A percentile compares a stretch with the other conserved stretches of the same genome.
Evolutionary conservation across 2,113 vertebrate species (phyloP).

Genomic region (Chiloscyllium plagiosum): DNA sequence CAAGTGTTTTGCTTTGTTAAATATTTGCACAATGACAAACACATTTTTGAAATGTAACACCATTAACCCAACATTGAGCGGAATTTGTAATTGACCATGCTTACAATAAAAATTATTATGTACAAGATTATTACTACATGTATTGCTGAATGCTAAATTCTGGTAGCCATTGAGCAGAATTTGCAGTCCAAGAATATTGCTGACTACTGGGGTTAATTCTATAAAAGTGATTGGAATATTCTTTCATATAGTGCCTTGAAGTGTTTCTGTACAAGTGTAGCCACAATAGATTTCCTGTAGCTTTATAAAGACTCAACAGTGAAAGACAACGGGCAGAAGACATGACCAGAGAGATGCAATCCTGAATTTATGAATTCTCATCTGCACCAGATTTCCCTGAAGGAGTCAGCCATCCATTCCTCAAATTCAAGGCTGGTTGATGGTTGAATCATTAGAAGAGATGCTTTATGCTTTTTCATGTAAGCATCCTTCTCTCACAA

Average conservation of each 20-base stretch:
- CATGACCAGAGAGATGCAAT: background rate
- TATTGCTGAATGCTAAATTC: background rate
- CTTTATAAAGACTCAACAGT: background rate
- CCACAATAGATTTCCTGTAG: background rate
- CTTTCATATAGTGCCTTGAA: slow-evolving; percentile 24
- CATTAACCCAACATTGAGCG: background rate
- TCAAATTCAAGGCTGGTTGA: background rate
- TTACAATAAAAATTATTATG: background rate
- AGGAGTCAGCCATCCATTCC: background rate
- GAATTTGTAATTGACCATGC: background rate
- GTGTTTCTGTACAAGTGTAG: background rate
- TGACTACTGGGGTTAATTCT: slow-evolving; percentile 12
- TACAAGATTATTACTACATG: background rate
- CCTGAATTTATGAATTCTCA: background rate
- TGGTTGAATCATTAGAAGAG: background rate
- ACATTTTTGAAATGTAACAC: background rate
- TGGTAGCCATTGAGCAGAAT: background rate
- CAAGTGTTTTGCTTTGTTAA: background rate
- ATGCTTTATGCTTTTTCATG: background rate
- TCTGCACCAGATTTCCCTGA: background rate
- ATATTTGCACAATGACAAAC: background rate
- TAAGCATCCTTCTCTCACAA: background rate
- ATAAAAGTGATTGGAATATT: background rate
- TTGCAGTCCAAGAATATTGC: background rate
- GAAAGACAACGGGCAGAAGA: background rate